phyloP scores from a whole-genome alignment of 2,113 vertebrate genomes.

The Fregata magnificens region DNA sequence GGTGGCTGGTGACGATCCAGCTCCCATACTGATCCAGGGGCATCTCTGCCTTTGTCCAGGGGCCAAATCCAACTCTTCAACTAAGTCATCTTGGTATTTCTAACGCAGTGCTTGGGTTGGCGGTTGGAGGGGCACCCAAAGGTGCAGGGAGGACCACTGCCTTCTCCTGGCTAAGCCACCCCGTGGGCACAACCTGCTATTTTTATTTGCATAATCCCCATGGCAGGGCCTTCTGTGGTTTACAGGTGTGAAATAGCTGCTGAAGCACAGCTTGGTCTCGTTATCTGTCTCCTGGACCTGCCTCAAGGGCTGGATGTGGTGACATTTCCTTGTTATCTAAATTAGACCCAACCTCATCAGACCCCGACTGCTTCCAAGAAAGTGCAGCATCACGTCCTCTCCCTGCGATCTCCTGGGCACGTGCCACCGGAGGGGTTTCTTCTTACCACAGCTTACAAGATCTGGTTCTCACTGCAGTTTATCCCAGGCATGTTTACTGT shows the following conservation, averaged over 20 bases:
- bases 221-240: neutral
- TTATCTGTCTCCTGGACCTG: neutral
- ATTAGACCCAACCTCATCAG: neutral
- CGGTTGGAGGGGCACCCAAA: neutral
- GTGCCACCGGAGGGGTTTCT: accelerated
- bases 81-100: neutral
- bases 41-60: neutral
- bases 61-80: neutral
- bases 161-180: neutral
- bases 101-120: neutral
- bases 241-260: neutral
- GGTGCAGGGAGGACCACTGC: neutral
- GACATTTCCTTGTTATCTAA: neutral
- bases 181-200: neutral
- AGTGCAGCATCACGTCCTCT: accelerated
- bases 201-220: neutral
- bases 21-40: neutral
- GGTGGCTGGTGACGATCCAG: neutral
- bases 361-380: neutral
- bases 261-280: neutral
- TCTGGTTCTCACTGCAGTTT: neutral
- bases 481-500: neutral
- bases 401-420: accelerated
- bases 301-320: neutral
- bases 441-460: neutral